A percentile compares a stretch with the other conserved stretches of the same genome.
Conservation (phyloP, 2,113 vertebrate species). For the Calyptommatus sinebrachiatus region DNA sequence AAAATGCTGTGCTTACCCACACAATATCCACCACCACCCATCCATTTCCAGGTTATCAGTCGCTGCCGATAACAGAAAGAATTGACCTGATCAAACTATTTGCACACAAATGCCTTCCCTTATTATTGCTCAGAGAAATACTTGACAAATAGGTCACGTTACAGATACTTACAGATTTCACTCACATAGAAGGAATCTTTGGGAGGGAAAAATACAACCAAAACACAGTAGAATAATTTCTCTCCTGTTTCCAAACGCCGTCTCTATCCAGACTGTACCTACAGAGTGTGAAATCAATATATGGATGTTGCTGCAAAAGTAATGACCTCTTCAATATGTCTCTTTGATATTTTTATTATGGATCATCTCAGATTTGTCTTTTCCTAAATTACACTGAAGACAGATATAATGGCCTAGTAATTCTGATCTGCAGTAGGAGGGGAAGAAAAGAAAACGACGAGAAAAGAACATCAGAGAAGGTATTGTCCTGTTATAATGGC, state of each 20-base stretch:
- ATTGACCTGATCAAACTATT: background rate
- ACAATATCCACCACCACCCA: no score
- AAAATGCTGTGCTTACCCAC: no score
- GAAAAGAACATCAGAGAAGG: background rate
- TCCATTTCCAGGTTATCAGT: no score
- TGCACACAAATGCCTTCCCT: background rate
- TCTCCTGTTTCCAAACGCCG: conserved; percentile 51
- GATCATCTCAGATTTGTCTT: conserved; percentile 55
- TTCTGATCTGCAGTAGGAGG: background rate
- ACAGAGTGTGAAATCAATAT: conserved; percentile 52
- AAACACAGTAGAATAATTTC: conserved; percentile 43
- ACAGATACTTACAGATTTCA: conserved; percentile 37
- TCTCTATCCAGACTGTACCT: conserved; percentile 50
- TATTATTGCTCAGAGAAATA: conserved; percentile 23
- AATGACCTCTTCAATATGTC: conserved; percentile 54
- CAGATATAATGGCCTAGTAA: conserved; percentile 28
- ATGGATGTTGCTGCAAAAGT: conserved; percentile 59
- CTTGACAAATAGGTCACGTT: conserved; percentile 37
- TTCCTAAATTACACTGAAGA: conserved; percentile 37
- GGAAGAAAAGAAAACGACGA: conserved; percentile 14
- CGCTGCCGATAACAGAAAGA: no score
- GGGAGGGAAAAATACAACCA: background rate
- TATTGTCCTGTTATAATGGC: conserved; percentile 46
- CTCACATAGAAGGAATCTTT: background rate
- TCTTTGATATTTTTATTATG: conserved; percentile 30